phyloP scores from a whole-genome alignment of 2,113 vertebrate genomes.

The Anseranas semipalmata region DNA sequence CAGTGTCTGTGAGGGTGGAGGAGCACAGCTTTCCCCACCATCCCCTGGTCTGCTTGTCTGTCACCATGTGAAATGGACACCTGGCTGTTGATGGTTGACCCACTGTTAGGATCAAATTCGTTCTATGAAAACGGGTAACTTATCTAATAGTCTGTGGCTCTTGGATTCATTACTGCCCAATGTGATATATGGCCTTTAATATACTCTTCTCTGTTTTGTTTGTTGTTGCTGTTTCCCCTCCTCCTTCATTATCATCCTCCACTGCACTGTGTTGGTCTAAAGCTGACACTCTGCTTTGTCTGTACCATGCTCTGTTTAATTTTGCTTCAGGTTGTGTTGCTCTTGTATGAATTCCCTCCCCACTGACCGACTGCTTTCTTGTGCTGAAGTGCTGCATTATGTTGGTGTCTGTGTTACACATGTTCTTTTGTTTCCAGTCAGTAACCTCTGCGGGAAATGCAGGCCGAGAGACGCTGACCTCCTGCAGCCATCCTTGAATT shows the following conservation, averaged over 20 bases:
- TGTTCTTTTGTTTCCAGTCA: conserved; percentile 77
- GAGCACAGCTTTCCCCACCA: not conserved
- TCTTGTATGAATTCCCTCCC: not conserved
- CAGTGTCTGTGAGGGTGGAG: not conserved
- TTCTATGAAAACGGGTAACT: not conserved
- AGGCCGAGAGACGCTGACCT: conserved; percentile 74
- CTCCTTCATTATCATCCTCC: not conserved
- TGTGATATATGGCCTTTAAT: not conserved
- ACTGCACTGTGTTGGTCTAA: not conserved
- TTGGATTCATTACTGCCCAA: not conserved
- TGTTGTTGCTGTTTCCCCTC: not conserved
- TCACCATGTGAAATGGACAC: not conserved
- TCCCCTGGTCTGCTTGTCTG: not conserved
- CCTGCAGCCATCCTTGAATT: conserved; percentile 89
- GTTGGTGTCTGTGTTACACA: not conserved
- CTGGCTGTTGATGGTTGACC: not conserved
- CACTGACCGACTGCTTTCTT: not conserved
- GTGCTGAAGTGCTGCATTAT: not conserved
- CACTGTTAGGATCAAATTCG: not conserved
- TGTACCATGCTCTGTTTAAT: not conserved
- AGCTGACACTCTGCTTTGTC: not conserved
- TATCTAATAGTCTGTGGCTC: not conserved
- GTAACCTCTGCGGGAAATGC: conserved; percentile 86
- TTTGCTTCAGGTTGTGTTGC: not conserved
- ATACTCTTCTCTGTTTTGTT: not conserved